Conservation (phyloP, 2,113 vertebrate species). For the Salvelinus alpinus region DNA sequence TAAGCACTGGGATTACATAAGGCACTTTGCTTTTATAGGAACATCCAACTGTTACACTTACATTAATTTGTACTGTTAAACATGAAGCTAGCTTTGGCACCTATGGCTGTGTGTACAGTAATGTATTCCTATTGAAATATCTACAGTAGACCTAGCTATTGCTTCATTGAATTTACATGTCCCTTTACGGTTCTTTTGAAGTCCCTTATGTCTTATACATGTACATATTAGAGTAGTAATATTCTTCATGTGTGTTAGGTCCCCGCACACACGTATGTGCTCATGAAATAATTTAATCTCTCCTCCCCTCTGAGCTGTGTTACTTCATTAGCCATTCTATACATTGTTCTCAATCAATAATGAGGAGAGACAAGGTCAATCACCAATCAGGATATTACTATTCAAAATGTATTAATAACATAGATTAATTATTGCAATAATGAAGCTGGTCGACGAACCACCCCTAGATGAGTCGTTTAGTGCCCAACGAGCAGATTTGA, state of each 20-base stretch:
- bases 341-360: neutral
- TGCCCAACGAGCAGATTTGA: too few relatives aligned
- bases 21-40: neutral
- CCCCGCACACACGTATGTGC: neutral
- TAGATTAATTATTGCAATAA: too few relatives aligned
- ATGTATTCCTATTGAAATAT: neutral
- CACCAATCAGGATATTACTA: too few relatives aligned
- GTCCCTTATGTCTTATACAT: neutral
- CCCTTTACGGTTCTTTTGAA: neutral
- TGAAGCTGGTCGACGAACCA: too few relatives aligned
- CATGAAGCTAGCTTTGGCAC: neutral
- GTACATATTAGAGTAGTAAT: neutral
- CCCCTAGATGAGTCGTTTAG: too few relatives aligned
- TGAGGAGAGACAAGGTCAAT: too few relatives aligned
- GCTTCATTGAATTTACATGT: too few relatives aligned
- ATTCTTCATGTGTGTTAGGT: neutral
- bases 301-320: neutral
- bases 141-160: too few relatives aligned
- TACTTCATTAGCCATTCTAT: neutral
- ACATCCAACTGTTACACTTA: neutral
- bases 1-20: constrained; percentile 29
- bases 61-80: neutral
- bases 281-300: neutral
- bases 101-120: neutral
- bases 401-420: too few relatives aligned